Base-by-base conservation (phyloP, 2,113 vertebrate genomes). In the Ciconia stormi region DNA sequence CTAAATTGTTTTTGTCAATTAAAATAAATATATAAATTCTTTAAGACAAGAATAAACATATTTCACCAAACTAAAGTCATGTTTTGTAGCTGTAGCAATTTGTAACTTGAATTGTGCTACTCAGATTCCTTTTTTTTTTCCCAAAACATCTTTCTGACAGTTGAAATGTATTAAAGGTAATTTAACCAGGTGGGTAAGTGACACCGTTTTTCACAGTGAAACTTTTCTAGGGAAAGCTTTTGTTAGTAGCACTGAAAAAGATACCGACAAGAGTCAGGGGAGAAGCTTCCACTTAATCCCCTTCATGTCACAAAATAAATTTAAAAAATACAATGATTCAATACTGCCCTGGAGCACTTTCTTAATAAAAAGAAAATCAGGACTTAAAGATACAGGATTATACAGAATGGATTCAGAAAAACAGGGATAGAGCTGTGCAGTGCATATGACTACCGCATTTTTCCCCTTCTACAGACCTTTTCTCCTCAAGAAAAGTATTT, bases 361-460 rank as follows among this genome's bases (percentile, higher is more conserved):
- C 56, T 77, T 94, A 82, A 90, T 72, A 82, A 90, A 95, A 96
- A 76, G 91, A 93, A 95, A 89, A 62, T 59, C 34, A 87, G 44
- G 25, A 72, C 53, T 61, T 94, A 87, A 89, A 83, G 72, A 56
- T 81, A 67, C 6, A 78, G 77, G 70, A 87, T 76, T 84, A 78
- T 76, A 90, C 34, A 69, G 78, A 93, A 87, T 2, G 38, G 73
- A 92, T 67, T 26, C 17, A 36, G 66, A 83, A 87, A 82, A 86
- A 34, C 40, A 69, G 32, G 21, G 55, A 46, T 12, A 61, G 52
- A 87, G 19, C 70, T 82, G 36, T 84, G 53, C 27, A 32, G 46
- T 76, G 56, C 69, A 52, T 40, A 47, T 6, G 36, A 67, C 47
- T 66, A 58, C 12, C 2, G 5, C 18, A 49, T 50, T 78, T 84